Base-by-base conservation (phyloP, 2,113 vertebrate species). In the Rhombomys opimus region DNA sequence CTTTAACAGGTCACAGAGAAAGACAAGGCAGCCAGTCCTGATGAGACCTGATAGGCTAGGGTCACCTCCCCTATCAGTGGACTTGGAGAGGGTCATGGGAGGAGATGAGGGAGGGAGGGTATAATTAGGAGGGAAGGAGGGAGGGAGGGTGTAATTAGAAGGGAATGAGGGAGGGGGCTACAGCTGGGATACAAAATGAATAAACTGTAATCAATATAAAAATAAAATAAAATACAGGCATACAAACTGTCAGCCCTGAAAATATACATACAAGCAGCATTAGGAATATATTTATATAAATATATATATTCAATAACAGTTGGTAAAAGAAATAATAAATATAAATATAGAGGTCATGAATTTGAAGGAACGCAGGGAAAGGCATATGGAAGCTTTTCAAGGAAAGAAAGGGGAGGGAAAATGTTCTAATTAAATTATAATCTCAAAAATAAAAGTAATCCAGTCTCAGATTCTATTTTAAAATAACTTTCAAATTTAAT, bases 401-500 rank as follows among this genome's bases (percentile, higher is more conserved):
- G 23, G 7, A 22, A 41, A 9, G n/a, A 30, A 63, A 63, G 4
- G 12, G n/a, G 32, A 54, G 10, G 35, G 13, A 82, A 84, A 84
- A 63, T 63, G 38, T 63, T 30, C 41, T 18, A 17, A 63, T 63
- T 63, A 87, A 87, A 35, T 63, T 84, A 84, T 84, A 35, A 52
- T 35, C 30, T 35, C 41, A 50, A 68, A 30, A 81, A n/a, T 59
- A 76, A 65, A 96, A 91, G 82, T 88, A 14, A 41, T 41, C 41
- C 5, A 90, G 12, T 30, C 87, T 90, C 68, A 88, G 94, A 88
- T 18, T 76, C 11, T 17, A 92, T 72, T 91, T 95, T 73, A 68
- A 93, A 94, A 75, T 67, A 86, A n/a, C 80, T 70, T 86, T 78
- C 22, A 86, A 91, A 89, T 92, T 81, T 76, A 90, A 81, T 95